Base-by-base conservation (phyloP, 2,113 vertebrate species). In the Brevimyrus niger region DNA sequence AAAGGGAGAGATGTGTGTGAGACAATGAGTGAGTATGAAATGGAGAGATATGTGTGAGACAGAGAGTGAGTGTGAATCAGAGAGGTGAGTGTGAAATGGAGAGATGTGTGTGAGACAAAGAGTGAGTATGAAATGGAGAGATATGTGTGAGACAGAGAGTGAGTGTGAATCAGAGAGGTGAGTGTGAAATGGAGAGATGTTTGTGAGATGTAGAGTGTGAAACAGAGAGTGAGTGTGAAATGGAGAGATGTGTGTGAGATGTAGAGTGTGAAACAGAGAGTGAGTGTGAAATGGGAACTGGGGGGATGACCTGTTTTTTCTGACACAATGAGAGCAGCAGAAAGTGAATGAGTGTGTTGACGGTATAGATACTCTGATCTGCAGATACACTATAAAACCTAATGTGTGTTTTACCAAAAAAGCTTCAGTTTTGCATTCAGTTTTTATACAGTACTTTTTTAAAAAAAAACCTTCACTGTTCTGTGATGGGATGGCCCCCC, bases 291-390 rank as follows among this genome's bases (percentile, higher is more conserved):
- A 69, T 61, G 23, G 58, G 65, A 47, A 48, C n/a, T 27, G 90
- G 65, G 88, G 87, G 55, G 94, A 91, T 94, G 94, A 94, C 95
- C 95, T 94, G 94, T 90, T 95, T 96, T 95, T 93, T 92, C 88
- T 91, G 94, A 95, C 94, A 95, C 94, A 96, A 96, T 95, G 93
- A 95, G 95, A 92, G 92, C 94, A 94, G 90, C 93, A 90, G 92
- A 88, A 92, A 92, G 91, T 69, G 89, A 58, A 88, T 48, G 46
- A 35, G 47, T 27, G 27, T 50, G 46, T n/a, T 46, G 2, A 46
- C 10, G 46, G 42, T 48, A 85, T 48, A 85, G 46, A 46, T 47
- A 48, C 44, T 46, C 46, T 23, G 48, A 47, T 31, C 7, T 47
- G n/a, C 47, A 51, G 46, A 15, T 50, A 15, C n/a, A 87, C 7